Evolutionary conservation across 2,797 vertebrate genomes (phyloP).

Genomic region (Cercopithecus diana): DNA sequence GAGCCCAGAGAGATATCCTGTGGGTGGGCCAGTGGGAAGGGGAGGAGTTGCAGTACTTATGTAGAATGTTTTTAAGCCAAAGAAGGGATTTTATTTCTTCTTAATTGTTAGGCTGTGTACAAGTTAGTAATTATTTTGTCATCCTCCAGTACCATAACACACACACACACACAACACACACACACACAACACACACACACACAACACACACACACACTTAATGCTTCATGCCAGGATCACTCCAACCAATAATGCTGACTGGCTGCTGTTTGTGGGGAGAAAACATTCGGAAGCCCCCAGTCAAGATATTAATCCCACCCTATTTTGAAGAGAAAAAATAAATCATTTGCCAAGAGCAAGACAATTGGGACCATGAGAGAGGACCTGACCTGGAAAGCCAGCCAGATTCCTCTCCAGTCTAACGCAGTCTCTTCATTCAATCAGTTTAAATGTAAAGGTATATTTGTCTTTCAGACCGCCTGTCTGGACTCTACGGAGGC

Average conservation of each 20-base stretch:
- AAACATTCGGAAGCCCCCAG: slow-evolving; percentile 42
- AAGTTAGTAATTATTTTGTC: slow-evolving; percentile 77
- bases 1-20: slow-evolving; percentile 1
- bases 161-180: not conserved
- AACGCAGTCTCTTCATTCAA: not conserved
- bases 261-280: slow-evolving; percentile 47
- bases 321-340: slow-evolving; percentile 62
- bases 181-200: too few species aligned
- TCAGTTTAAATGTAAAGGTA: slow-evolving; percentile 28
- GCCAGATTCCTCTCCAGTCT: slow-evolving; percentile 49
- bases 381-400: slow-evolving; percentile 50
- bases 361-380: not conserved
- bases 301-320: slow-evolving; percentile 37
- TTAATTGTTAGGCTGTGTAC: slow-evolving; percentile 74
- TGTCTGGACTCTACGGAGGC: not conserved
- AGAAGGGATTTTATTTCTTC: slow-evolving; percentile 74
- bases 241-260: slow-evolving; percentile 43
- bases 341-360: slow-evolving; percentile 62
- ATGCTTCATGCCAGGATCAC: slow-evolving; percentile 62
- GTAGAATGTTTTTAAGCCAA: slow-evolving; percentile 69
- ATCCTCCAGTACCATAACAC: not conserved
- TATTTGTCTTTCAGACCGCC: not conserved
- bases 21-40: slow-evolving; percentile 47
- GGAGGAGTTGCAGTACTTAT: not conserved
- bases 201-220: not conserved